Base-by-base conservation (phyloP, 2,113 vertebrate species). In the Patagioenas fasciata region DNA sequence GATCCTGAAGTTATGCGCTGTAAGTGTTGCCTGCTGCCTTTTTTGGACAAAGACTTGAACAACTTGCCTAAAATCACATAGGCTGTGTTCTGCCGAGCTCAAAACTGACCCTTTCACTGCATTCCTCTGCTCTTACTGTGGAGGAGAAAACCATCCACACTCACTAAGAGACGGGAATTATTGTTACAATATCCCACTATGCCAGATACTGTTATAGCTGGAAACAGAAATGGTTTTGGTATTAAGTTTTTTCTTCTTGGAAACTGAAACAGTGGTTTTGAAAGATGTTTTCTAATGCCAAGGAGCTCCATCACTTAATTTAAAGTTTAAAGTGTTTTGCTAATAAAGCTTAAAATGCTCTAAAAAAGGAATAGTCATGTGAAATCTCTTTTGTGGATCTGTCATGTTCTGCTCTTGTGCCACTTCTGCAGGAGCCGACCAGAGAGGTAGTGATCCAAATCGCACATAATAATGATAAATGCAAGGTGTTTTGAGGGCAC, bases 201-300 rank as follows among this genome's bases (percentile, higher is more conserved):
- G 77, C 75, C 69, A 90, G 69, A 80, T 69, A 79, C 40, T 92
- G 82, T 96, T 96, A 36, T 57, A 79, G 80, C 56, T 96, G 92
- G 85, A 96, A 93, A 71, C 34, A 90, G 64, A 67, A 83, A 81
- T 74, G 92, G 3, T 48, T 96, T 91, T 80, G 48, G 69, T 88
- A 73, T 89, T 87, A 95, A 82, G 75, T 38, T 86, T 90, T 90
- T 94, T 85, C 70, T 88, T 91, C 75, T 94, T 91, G 85, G 93
- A 95, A 95, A 75, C 28, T 54, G 40, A 69, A 94, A 6, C 42
- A 32, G 70, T 80, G 81, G 15, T 26, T 94, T 93, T 84, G 54
- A 84, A 88, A 80, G 65, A 53, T 84, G 51, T 80, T 96, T 91
- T 64, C 32, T 91, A 51, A 71, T 64, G 85, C 92, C 73, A 90